Evolutionary conservation across 2,113 vertebrate species (phyloP).

Genomic region (Eptesicus fuscus): DNA sequence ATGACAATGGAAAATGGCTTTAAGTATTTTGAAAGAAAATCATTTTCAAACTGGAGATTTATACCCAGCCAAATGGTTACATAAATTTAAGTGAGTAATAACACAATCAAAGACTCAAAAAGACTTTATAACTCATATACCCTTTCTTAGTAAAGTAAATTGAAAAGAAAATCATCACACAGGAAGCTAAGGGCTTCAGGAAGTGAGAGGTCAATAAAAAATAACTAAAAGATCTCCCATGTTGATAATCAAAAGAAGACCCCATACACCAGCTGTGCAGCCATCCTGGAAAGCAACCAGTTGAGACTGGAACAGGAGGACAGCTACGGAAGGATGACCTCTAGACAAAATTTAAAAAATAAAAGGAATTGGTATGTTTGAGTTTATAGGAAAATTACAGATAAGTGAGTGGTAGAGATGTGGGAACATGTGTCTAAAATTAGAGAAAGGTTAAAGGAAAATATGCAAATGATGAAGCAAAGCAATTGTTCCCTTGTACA

Average conservation of each 20-base stretch:
- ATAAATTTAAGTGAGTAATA: background rate
- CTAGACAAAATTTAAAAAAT: background rate
- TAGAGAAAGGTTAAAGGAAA: background rate
- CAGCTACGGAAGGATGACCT: background rate
- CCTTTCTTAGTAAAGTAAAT: background rate
- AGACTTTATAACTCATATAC: background rate
- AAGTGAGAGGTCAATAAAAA: background rate
- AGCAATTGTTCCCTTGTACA: background rate
- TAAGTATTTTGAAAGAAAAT: conserved; percentile 18
- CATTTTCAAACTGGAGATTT: background rate
- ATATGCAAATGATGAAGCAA: background rate
- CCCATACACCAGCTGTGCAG: background rate
- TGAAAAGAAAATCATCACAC: background rate
- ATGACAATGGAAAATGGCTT: background rate
- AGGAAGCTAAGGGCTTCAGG: background rate
- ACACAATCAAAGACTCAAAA: background rate
- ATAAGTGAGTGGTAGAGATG: background rate
- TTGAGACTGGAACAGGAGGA: background rate
- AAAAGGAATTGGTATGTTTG: background rate
- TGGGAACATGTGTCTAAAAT: background rate
- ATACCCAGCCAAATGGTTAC: background rate
- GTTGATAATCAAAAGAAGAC: background rate
- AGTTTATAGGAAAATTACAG: background rate
- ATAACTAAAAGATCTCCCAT: background rate
- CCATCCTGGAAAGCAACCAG: background rate